phyloP scores from a whole-genome alignment of 2,113 vertebrate species.

The Microcebus jonahi region DNA sequence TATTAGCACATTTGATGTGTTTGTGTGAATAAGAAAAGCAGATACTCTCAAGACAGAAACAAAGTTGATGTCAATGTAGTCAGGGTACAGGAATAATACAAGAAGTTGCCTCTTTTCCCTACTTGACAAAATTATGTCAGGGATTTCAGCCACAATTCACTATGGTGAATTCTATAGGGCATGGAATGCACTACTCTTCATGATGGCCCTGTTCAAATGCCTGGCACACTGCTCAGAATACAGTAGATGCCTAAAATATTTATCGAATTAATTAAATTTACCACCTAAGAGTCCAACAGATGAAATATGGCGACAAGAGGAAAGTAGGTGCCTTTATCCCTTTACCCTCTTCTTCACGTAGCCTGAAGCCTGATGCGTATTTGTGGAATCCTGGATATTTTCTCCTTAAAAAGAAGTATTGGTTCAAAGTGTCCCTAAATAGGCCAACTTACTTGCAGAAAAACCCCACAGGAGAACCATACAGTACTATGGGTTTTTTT shows the following conservation, averaged over 20 bases:
- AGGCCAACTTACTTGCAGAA: not conserved
- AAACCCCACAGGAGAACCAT: not conserved
- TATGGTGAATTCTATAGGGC: not conserved
- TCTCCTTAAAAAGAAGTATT: not conserved
- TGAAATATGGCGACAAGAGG: not conserved
- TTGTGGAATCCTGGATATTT: not conserved
- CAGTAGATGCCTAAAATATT: not conserved
- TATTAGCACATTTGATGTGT: not conserved
- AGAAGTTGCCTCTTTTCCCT: not conserved
- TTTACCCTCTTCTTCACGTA: not conserved
- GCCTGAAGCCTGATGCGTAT: not conserved
- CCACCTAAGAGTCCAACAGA: not conserved
- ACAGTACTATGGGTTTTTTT: not conserved
- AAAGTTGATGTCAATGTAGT: not conserved
- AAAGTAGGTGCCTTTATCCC: not conserved
- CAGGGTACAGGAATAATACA: not conserved
- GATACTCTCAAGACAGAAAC: not conserved
- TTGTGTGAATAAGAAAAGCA: not conserved
- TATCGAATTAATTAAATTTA: not conserved
- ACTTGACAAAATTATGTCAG: not conserved
- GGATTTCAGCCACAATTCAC: not conserved
- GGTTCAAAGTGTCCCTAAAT: not conserved
- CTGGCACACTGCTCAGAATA: not conserved
- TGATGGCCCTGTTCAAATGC: not conserved
- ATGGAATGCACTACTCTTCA: not conserved